Evolutionary conservation across 2,797 vertebrate genomes (phyloP).

Genomic region (Gymnopithys bicolor): DNA sequence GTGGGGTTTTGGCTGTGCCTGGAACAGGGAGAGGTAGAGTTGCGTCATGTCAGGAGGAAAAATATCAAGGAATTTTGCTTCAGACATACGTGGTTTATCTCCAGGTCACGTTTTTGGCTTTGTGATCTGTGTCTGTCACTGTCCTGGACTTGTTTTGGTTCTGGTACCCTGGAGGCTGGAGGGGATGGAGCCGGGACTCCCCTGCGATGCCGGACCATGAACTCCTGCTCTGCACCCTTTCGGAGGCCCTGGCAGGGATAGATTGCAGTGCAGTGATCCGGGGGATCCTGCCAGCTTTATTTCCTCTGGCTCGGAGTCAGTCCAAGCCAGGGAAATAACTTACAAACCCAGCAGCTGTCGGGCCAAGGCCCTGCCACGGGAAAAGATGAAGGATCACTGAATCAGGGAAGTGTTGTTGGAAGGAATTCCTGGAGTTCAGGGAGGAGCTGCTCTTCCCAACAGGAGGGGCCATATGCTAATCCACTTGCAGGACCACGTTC

Average conservation of each 20-base stretch:
- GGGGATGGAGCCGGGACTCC: not conserved
- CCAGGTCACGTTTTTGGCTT: not conserved
- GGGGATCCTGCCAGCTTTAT: not conserved
- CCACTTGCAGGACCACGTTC: not conserved
- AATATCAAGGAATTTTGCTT: not conserved
- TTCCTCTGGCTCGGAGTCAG: not conserved
- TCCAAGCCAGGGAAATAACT: not conserved
- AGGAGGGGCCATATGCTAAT: not conserved
- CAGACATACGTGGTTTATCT: not conserved
- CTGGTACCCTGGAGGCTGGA: not conserved
- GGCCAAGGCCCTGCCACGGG: slow-evolving; percentile 1
- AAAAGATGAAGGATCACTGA: not conserved
- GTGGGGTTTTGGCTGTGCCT: not conserved
- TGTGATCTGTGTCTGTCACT: rapidly evolving
- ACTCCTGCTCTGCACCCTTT: not conserved
- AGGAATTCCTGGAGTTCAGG: slow-evolving; percentile 47
- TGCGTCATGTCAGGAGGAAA: not conserved
- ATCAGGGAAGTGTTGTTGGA: not conserved
- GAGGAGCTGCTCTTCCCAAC: not conserved
- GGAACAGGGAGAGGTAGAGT: not conserved
- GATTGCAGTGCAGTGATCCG: rapidly evolving
- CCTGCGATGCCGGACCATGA: not conserved
- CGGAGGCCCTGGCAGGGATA: not conserved
- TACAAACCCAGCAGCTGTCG: not conserved
- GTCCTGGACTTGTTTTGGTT: not conserved